phyloP scores from a whole-genome alignment of 2,797 vertebrate species.

The Oreonectes daqikongensis region DNA sequence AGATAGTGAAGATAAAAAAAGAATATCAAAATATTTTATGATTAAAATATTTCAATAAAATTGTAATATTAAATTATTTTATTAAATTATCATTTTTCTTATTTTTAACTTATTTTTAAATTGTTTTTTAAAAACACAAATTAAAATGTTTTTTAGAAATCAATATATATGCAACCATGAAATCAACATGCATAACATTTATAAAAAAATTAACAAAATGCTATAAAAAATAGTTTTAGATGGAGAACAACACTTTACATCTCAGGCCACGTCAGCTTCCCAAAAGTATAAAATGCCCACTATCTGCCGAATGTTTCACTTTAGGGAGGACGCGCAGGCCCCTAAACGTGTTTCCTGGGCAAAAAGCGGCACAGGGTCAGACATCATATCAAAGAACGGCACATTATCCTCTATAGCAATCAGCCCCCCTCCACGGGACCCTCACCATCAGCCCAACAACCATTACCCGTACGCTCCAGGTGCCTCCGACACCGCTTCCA shows the following conservation, averaged over 20 bases:
- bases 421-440: constrained; percentile 67
- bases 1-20: too few species aligned
- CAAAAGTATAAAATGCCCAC: background rate
- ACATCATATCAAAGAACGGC: constrained; percentile 90
- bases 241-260: background rate
- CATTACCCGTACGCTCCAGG: constrained; percentile 73
- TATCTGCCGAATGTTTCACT: background rate
- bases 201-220: background rate
- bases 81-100: too few species aligned
- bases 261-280: background rate
- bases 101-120: too few species aligned
- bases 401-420: constrained; percentile 89
- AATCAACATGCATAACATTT: background rate
- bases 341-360: constrained; percentile 89
- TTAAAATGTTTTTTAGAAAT: too few species aligned
- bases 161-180: background rate
- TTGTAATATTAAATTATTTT: too few species aligned
- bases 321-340: constrained; percentile 90
- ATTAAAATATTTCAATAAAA: too few species aligned
- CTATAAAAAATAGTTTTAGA: background rate
- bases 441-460: constrained; percentile 65
- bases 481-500: constrained; percentile 75
- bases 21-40: too few species aligned
- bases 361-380: constrained; percentile 80
- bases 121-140: too few species aligned